Base-by-base conservation (phyloP, 2,888 invertebrate genomes). In the Lucinisca nassula region DNA sequence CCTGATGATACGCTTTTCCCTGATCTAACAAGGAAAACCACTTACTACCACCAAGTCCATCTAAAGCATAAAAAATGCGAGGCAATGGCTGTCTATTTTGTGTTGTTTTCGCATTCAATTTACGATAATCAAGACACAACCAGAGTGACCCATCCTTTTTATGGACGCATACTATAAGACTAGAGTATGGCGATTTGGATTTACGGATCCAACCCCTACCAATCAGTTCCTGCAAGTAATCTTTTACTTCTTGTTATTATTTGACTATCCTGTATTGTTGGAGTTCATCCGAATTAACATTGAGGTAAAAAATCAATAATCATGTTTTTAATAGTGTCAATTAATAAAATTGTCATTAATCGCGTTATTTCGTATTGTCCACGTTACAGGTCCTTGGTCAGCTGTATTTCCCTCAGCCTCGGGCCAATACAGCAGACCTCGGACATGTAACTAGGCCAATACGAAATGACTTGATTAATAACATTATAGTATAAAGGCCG, bases 241-340 rank as follows among this genome's bases (percentile, higher is more conserved):
- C 85, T n/a, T 91, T 90, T 6, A 92, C 89, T 61, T 92, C 92
- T 35, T 85, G 37, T n/a, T n/a, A n/a, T n/a, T n/a, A n/a, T n/a
- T n/a, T n/a, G n/a, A n/a, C n/a, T n/a, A n/a, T n/a, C n/a, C n/a
- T n/a, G n/a, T n/a, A n/a, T n/a, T n/a, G n/a, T n/a, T n/a, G n/a
- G n/a, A n/a, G n/a, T n/a, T n/a, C n/a, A n/a, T n/a, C n/a, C n/a
- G n/a, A n/a, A n/a, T n/a, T n/a, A n/a, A n/a, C n/a, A n/a, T n/a
- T n/a, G n/a, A n/a, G n/a, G n/a, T n/a, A n/a, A n/a, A n/a, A n/a
- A n/a, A n/a, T n/a, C n/a, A n/a, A n/a, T n/a, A n/a, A n/a, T n/a
- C n/a, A n/a, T n/a, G n/a, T n/a, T n/a, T n/a, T n/a, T n/a, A n/a
- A n/a, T n/a, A n/a, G n/a, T n/a, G n/a, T n/a, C n/a, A n/a, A n/a